Evolutionary conservation across 2,888 invertebrate genomes (phyloP).

Genomic region (Achlya flavicornis): DNA sequence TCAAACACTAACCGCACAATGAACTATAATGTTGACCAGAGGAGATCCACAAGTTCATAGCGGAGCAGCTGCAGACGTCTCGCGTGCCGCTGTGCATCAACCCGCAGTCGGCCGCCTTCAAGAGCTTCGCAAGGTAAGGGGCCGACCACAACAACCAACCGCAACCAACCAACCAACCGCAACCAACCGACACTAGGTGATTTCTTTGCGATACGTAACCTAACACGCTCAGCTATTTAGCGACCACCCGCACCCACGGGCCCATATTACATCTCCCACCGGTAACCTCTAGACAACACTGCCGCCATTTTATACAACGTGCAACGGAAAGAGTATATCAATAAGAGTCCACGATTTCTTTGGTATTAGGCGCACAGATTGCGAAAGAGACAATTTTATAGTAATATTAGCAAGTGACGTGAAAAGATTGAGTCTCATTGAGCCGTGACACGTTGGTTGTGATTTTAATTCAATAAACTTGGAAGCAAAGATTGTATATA

Average conservation of each 20-base stretch:
- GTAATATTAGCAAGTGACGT: too few relatives aligned
- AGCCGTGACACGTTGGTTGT: too few relatives aligned
- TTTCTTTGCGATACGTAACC: conserved; percentile 81
- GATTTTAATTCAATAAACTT: too few relatives aligned
- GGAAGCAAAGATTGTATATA: too few relatives aligned
- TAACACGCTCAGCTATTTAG: conserved; percentile 56
- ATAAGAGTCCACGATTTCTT: too few relatives aligned
- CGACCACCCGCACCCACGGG: conserved; percentile 78
- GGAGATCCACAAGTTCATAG: conserved; percentile 99
- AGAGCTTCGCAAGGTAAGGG: conserved; percentile 99
- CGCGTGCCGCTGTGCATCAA: conserved; percentile 99
- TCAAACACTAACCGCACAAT: not conserved
- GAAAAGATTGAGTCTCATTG: too few relatives aligned
- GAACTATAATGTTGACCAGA: conserved; percentile 85
- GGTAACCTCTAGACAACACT: conserved; percentile 33
- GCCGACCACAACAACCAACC: conserved; percentile 60
- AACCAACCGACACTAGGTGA: conserved; percentile 83
- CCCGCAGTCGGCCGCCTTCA: conserved; percentile 99
- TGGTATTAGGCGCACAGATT: too few relatives aligned
- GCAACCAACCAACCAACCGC: conserved; percentile 53
- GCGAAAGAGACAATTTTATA: too few relatives aligned
- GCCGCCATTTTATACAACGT: not conserved
- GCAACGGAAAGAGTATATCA: too few relatives aligned
- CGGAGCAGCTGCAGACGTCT: conserved; percentile 97
- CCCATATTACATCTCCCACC: conserved; percentile 49